phyloP scores from a whole-genome alignment of 1,140 invertebrate species.

The Brachionus sp. region DNA sequence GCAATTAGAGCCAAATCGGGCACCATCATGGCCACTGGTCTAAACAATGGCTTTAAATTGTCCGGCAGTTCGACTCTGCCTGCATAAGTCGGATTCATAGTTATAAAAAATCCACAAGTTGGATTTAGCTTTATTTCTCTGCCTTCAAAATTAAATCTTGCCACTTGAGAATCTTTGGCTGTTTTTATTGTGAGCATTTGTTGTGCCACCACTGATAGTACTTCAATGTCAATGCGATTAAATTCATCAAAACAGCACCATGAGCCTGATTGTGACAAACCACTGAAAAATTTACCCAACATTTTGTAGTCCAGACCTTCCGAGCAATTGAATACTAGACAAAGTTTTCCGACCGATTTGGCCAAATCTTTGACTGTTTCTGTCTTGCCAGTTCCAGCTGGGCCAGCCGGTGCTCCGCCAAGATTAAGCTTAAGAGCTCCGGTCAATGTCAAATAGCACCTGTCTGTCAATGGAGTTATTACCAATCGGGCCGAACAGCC shows the following conservation, averaged over 20 bases:
- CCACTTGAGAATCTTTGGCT: constrained; percentile 51
- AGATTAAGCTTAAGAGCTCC: constrained; percentile 76
- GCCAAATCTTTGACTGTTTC: constrained; percentile 73
- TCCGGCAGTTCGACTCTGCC: constrained; percentile 60
- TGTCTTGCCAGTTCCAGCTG: constrained; percentile 59
- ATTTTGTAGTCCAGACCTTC: constrained; percentile 58
- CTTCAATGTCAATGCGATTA: constrained; percentile 53
- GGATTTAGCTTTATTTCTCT: constrained; percentile 58
- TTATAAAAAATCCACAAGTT: constrained; percentile 61
- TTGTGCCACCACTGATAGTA: constrained; percentile 61
- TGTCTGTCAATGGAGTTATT: constrained; percentile 60
- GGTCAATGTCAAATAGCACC: constrained; percentile 78
- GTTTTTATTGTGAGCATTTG: constrained; percentile 58
- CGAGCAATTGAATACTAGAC: constrained; percentile 51
- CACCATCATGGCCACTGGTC: constrained; percentile 61
- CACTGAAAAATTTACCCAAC: constrained; percentile 62
- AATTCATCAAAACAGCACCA: constrained; percentile 63
- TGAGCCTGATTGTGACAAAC: constrained; percentile 56
- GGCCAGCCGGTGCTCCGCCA: constrained; percentile 69
- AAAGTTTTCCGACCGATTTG: constrained; percentile 73
- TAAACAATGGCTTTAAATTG: constrained; percentile 61
- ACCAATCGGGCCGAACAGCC: constrained; percentile 60
- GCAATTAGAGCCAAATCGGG: constrained; percentile 60
- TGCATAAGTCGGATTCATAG: constrained; percentile 60
- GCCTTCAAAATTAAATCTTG: constrained; percentile 60